A percentile compares a stretch with the other conserved stretches of the same genome.
phyloP scores from a whole-genome alignment of 2,888 invertebrate genomes.

The Alitta virens region DNA sequence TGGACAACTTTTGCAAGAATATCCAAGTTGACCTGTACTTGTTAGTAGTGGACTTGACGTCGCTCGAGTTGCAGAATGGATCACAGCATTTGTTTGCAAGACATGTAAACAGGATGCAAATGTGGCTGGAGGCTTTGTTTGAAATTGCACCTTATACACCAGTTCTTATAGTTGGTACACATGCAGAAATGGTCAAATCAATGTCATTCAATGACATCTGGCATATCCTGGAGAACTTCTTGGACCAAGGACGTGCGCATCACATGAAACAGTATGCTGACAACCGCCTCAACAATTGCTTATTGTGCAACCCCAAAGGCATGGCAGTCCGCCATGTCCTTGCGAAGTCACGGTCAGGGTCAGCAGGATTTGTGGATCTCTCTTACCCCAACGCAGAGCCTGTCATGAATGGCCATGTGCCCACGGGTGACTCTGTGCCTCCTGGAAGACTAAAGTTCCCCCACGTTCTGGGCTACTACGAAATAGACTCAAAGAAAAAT shows the following conservation, averaged over 20 bases:
- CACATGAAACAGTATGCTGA: slow-evolving; percentile 29
- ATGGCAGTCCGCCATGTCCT: slow-evolving; percentile 28
- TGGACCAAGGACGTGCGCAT: slow-evolving; percentile 31
- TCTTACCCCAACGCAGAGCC: slow-evolving; percentile 28
- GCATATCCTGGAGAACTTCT: slow-evolving; percentile 29
- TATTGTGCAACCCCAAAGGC: slow-evolving; percentile 31
- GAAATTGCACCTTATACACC: slow-evolving; percentile 34
- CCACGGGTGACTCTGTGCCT: slow-evolving; percentile 17
- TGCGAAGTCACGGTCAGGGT: slow-evolving; percentile 29
- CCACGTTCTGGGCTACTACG: slow-evolving; percentile 30
- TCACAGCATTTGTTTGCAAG: slow-evolving; percentile 34
- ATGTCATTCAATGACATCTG: slow-evolving; percentile 33
- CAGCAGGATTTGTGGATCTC: slow-evolving; percentile 35
- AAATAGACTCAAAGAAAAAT: slow-evolving; percentile 32
- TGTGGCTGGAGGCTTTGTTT: slow-evolving; percentile 36
- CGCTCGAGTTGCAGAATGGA: slow-evolving; percentile 34
- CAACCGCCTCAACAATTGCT: slow-evolving; percentile 25
- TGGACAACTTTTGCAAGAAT: slow-evolving; percentile 30
- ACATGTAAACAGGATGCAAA: slow-evolving; percentile 34
- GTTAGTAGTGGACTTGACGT: slow-evolving; percentile 31
- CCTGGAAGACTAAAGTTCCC: slow-evolving; percentile 21
- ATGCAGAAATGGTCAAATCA: slow-evolving; percentile 34
- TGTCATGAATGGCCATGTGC: slow-evolving; percentile 30
- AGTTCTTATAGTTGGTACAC: slow-evolving; percentile 34
- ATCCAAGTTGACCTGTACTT: slow-evolving; percentile 32